These are phyloP conservation scores for Cryptophagus acutangulus DNA, from an alignment of 2,888 invertebrate genomes.

Conservation along the genomic window DNA sequence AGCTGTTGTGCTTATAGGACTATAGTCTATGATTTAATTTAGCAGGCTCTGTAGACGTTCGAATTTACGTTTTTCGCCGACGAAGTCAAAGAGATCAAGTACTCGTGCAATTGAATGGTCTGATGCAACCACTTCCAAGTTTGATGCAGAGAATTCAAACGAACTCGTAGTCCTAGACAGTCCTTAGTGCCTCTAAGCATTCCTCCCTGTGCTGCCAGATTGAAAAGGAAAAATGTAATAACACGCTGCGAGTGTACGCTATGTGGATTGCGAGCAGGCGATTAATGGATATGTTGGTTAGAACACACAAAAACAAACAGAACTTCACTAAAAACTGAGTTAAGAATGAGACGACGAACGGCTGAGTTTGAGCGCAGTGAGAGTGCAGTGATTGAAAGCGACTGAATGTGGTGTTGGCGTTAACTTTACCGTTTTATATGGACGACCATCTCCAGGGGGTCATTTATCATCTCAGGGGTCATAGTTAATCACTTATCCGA, in stretches of 20 bases:
- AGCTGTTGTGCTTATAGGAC: slow-evolving; percentile 36
- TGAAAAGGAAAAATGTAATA: slow-evolving; percentile 42
- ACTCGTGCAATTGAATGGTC: slow-evolving; percentile 82
- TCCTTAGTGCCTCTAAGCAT: slow-evolving; percentile 66
- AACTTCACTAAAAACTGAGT: slow-evolving; percentile 8
- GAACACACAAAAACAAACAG: slow-evolving; percentile 15
- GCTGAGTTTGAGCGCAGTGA: too few relatives aligned
- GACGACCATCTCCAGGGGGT: slow-evolving; percentile 31
- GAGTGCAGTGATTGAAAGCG: not conserved
- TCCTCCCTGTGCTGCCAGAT: slow-evolving; percentile 45
- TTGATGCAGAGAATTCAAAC: slow-evolving; percentile 83
- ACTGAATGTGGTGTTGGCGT: slow-evolving; percentile 7
- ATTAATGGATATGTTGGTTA: not conserved
- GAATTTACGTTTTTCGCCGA: slow-evolving; percentile 60
- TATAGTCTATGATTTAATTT: too few relatives aligned
- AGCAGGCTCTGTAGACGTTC: slow-evolving; percentile 26
- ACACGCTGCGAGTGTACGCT: not conserved
- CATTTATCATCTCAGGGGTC: slow-evolving; percentile 38
- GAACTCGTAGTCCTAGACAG: slow-evolving; percentile 84
- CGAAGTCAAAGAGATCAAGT: slow-evolving; percentile 74
- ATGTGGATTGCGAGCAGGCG: not conserved
- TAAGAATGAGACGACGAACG: slow-evolving; percentile 10
- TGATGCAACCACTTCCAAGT: slow-evolving; percentile 95
- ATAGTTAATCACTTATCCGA: slow-evolving; percentile 33
- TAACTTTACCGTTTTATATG: slow-evolving; percentile 36